Percentiles rank a stretch among this genome's conserved stretches.
These are phyloP conservation scores for Salvelinus namaycush DNA, from an alignment of 2,113 vertebrate species.

Conservation along the genomic window DNA sequence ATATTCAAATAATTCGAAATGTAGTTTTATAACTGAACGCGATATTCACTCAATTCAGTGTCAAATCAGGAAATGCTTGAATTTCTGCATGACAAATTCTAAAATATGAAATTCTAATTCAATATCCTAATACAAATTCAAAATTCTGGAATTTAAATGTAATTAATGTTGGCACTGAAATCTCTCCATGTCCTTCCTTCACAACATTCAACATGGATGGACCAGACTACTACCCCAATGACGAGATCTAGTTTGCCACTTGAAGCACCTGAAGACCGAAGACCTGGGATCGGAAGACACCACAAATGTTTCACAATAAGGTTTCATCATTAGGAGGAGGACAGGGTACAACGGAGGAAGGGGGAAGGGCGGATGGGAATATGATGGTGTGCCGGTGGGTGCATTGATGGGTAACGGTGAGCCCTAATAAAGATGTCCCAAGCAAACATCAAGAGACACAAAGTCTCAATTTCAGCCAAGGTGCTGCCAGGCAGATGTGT, in stretches of 20 bases:
- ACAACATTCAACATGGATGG: constrained; percentile 41
- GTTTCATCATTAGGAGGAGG: constrained; percentile 33
- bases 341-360: background rate
- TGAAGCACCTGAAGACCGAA: constrained; percentile 43
- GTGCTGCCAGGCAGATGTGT: constrained; percentile 80
- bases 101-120: too few species aligned
- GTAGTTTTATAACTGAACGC: too few species aligned
- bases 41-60: too few species aligned
- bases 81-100: too few species aligned
- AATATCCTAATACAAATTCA: too few species aligned
- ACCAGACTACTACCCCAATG: constrained; percentile 1
- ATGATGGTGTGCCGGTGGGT: constrained; percentile 27
- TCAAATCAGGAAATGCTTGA: too few species aligned
- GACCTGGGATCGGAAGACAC: constrained; percentile 43
- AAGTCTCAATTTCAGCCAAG: constrained; percentile 77
- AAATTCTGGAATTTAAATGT: too few species aligned
- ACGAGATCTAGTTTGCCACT: constrained; percentile 54
- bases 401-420: constrained; percentile 49
- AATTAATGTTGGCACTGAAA: too few species aligned
- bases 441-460: constrained; percentile 73
- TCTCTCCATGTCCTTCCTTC: constrained; percentile 3
- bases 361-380: constrained; percentile 28
- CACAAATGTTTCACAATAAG: constrained; percentile 73
- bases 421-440: constrained; percentile 80
- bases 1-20: too few species aligned